A percentile compares a stretch with the other conserved stretches of the same genome.
Evolutionary conservation across 2,888 invertebrate genomes (phyloP).

Genomic region (Andricus curvator): DNA sequence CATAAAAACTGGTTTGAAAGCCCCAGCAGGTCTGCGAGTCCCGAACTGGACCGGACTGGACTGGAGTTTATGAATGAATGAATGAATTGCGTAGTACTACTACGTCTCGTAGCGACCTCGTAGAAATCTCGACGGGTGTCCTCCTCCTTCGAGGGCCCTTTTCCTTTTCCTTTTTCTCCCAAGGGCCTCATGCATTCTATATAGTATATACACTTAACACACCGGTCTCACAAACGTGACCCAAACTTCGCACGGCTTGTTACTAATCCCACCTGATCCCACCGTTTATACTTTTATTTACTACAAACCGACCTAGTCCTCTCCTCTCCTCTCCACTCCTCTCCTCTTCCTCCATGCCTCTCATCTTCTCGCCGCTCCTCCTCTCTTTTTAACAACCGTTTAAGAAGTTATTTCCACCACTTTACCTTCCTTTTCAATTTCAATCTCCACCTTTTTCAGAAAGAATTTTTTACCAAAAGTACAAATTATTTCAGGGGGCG

Average conservation of each 20-base stretch:
- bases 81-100: conserved; percentile 72
- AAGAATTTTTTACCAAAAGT: background rate
- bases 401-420: conserved; percentile 68
- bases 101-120: conserved; percentile 48
- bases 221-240: conserved; percentile 60
- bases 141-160: conserved; percentile 61
- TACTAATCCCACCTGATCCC: conserved; percentile 53
- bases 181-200: conserved; percentile 39
- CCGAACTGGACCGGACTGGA: conserved; percentile 56
- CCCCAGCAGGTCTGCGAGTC: conserved; percentile 64
- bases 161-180: conserved; percentile 51
- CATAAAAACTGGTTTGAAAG: conserved; percentile 64
- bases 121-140: conserved; percentile 50
- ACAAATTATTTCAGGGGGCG: background rate
- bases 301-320: conserved; percentile 30
- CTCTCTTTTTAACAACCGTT: conserved; percentile 67
- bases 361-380: background rate
- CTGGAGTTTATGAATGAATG: conserved; percentile 54
- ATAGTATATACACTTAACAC: conserved; percentile 23
- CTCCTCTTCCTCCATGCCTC: too few species aligned
- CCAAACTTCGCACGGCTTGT: conserved; percentile 63
- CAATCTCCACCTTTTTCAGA: background rate
- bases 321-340: background rate
- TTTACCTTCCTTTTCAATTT: conserved; percentile 30
- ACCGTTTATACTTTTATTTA: conserved; percentile 40